These are phyloP conservation scores for Prunella fulvescens DNA, from an alignment of 2,113 vertebrate genomes.

Conservation along the genomic window DNA sequence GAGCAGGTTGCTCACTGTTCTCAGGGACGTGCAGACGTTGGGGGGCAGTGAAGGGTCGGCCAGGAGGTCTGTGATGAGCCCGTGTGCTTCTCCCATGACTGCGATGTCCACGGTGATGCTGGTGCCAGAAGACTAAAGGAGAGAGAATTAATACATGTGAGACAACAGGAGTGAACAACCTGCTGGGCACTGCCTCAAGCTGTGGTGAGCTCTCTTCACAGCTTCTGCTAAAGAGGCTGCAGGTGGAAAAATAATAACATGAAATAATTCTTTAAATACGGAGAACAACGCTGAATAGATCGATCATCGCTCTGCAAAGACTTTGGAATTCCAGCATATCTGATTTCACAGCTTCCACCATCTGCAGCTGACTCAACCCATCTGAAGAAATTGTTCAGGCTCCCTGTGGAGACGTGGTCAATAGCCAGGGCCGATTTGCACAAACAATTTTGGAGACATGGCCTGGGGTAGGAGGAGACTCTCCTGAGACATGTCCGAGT, in stretches of 20 bases:
- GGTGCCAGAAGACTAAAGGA: constrained; percentile 88
- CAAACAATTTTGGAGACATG: background rate
- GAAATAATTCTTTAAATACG: background rate
- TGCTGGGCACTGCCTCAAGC: background rate
- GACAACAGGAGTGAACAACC: background rate
- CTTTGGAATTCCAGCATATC: background rate
- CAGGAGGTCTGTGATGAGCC: constrained; percentile 93
- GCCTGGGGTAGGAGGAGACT: background rate
- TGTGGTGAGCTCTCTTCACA: background rate
- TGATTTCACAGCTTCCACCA: background rate
- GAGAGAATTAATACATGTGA: background rate
- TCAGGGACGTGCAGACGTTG: constrained; percentile 89
- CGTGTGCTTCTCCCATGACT: constrained; percentile 97
- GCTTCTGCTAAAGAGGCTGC: background rate
- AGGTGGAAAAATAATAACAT: background rate
- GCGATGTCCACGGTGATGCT: constrained; percentile 94
- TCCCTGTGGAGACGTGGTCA: background rate
- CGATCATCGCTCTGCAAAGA: background rate
- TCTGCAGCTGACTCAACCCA: background rate
- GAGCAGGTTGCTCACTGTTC: constrained; percentile 95
- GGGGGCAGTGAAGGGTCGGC: constrained; percentile 92
- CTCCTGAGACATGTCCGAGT: background rate
- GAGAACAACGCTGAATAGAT: background rate
- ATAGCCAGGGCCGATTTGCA: background rate
- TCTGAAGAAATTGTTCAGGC: background rate